These are phyloP conservation scores for Gracilinanus agilis DNA, from an alignment of 2,113 vertebrate species.

Conservation along the genomic window DNA sequence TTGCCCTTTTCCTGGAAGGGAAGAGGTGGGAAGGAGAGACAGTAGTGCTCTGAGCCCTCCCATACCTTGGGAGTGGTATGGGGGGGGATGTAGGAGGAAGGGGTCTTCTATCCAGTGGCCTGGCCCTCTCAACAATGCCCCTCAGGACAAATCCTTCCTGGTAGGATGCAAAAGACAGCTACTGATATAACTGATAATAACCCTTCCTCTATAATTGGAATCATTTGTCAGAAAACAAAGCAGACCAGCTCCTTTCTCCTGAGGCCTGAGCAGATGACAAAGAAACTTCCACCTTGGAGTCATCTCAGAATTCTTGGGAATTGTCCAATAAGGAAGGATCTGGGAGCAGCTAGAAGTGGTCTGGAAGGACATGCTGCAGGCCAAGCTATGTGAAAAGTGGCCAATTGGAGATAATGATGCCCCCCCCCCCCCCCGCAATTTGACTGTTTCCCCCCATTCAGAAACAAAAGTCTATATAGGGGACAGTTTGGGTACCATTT, in stretches of 20 bases:
- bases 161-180: not conserved
- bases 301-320: not conserved
- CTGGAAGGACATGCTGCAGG: not conserved
- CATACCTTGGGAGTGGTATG: not conserved
- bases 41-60: not conserved
- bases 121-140: not conserved
- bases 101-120: not conserved
- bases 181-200: not conserved
- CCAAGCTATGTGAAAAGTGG: not conserved
- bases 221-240: constrained; percentile 22
- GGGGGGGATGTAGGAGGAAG: not conserved
- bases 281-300: not conserved
- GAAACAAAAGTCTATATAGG: not conserved
- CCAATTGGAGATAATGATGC: not conserved
- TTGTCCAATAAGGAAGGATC: not conserved
- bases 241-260: not conserved
- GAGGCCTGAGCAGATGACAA: not conserved
- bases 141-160: not conserved
- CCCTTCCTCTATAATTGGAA: not conserved
- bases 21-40: not conserved
- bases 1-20: not conserved
- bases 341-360: not conserved
- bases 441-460: not conserved
- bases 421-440: not conserved
- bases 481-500: not conserved